Evolutionary conservation across 2,113 vertebrate species (phyloP).

Genomic region (Conger conger): DNA sequence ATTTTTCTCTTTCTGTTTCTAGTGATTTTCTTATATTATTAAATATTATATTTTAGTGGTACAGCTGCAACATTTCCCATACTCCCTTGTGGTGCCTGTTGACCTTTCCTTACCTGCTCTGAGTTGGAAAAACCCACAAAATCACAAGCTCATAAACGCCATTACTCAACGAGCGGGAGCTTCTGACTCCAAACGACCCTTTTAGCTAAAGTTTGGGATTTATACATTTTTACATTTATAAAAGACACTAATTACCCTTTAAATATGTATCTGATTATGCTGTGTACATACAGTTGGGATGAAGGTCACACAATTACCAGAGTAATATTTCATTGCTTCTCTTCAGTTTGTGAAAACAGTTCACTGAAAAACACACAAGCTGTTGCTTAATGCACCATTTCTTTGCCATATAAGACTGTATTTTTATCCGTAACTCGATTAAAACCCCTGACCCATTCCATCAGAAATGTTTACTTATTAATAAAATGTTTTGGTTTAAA

Average conservation of each 20-base stretch:
- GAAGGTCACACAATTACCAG: constrained; percentile 23
- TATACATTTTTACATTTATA: constrained; percentile 15
- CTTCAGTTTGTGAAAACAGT: neutral
- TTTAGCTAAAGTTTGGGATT: constrained; percentile 23
- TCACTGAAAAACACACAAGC: no score
- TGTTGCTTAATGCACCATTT: no score
- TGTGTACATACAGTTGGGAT: constrained; percentile 10
- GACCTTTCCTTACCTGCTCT: constrained; percentile 20
- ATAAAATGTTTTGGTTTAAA: no score
- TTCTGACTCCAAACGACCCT: constrained; percentile 10
- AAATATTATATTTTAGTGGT: no score
- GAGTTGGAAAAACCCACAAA: constrained; percentile 8
- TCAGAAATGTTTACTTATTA: no score
- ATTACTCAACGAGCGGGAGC: neutral
- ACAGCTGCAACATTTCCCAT: neutral
- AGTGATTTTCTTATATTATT: neutral
- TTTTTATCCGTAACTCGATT: no score
- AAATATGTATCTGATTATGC: constrained; percentile 26
- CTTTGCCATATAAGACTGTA: no score
- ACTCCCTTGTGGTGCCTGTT: neutral
- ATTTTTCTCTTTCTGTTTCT: neutral
- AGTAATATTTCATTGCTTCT: neutral
- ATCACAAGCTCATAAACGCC: constrained; percentile 8
- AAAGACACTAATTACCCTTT: constrained; percentile 24
- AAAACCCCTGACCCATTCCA: no score